Evolutionary conservation across 2,888 invertebrate genomes (phyloP).

Genomic region (Polylopha cassiicola): DNA sequence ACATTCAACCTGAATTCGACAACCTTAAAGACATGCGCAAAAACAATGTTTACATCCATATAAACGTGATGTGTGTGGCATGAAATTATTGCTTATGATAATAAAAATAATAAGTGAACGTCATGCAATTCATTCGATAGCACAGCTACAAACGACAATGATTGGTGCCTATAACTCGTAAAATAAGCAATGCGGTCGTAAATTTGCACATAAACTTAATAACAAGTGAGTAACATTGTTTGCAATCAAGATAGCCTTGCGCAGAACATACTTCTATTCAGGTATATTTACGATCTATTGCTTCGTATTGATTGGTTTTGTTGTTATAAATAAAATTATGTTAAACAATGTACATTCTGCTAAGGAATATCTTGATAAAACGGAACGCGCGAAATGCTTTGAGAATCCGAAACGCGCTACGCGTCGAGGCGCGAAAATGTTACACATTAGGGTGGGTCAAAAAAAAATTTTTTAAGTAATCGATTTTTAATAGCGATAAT

Average conservation of each 20-base stretch:
- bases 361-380: not conserved
- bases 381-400: not conserved
- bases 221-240: slow-evolving; percentile 28
- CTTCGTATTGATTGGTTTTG: too few relatives aligned
- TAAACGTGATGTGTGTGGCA: too few relatives aligned
- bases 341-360: too few relatives aligned
- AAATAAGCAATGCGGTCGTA: slow-evolving; percentile 31
- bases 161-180: slow-evolving; percentile 32
- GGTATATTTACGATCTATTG: slow-evolving; percentile 4
- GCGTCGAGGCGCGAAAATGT: slow-evolving; percentile 9
- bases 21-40: slow-evolving; percentile 1
- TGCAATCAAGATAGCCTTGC: slow-evolving; percentile 27
- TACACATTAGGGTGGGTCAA: too few relatives aligned
- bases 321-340: too few relatives aligned
- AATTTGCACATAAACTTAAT: slow-evolving; percentile 28
- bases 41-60: too few relatives aligned
- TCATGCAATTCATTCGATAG: slow-evolving; percentile 28
- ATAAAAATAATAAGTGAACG: slow-evolving; percentile 20
- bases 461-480: too few relatives aligned
- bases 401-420: not conserved
- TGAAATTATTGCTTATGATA: too few relatives aligned
- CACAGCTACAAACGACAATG: slow-evolving; percentile 24
- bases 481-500: too few relatives aligned
- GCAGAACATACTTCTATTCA: slow-evolving; percentile 9
- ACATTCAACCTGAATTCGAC: too few relatives aligned